These are phyloP conservation scores for Julus scanicus DNA, from an alignment of 2,888 invertebrate genomes.

Conservation along the genomic window DNA sequence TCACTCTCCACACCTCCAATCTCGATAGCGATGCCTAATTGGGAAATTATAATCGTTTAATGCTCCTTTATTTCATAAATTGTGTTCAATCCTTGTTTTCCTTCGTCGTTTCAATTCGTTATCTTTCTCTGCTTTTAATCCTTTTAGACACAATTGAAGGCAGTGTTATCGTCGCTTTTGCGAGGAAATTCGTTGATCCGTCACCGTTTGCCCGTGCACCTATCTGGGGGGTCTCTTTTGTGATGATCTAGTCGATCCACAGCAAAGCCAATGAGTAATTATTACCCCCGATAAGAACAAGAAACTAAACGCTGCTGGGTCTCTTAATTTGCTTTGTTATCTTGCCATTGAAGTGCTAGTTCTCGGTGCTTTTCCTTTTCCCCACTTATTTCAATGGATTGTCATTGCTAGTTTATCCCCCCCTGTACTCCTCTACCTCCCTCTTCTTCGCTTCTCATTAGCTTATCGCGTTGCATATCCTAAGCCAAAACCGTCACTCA, in stretches of 20 bases:
- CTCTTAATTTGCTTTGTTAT: constrained; percentile 51
- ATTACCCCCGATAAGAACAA: constrained; percentile 45
- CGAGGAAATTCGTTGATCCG: neutral
- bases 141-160: constrained; percentile 21
- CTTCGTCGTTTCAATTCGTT: neutral
- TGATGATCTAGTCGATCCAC: constrained; percentile 4
- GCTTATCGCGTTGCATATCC: constrained; percentile 32
- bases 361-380: neutral
- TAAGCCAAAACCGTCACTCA: constrained; percentile 27
- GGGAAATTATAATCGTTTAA: neutral
- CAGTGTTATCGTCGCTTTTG: neutral
- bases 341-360: constrained; percentile 25
- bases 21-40: neutral
- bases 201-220: neutral
- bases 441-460: constrained; percentile 34
- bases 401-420: too few species aligned
- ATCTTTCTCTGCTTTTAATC: constrained; percentile 4
- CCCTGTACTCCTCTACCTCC: too few species aligned
- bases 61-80: constrained; percentile 24
- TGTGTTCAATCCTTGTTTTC: constrained; percentile 22
- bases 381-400: constrained; percentile 19
- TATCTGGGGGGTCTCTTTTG: constrained; percentile 13
- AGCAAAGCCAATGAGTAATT: constrained; percentile 47
- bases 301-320: constrained; percentile 41
- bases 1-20: neutral